Evolutionary conservation across 2,113 vertebrate genomes (phyloP), one percentile per base, ranked within the genome.

Genomic region (Chunga burmeisteri): DNA sequence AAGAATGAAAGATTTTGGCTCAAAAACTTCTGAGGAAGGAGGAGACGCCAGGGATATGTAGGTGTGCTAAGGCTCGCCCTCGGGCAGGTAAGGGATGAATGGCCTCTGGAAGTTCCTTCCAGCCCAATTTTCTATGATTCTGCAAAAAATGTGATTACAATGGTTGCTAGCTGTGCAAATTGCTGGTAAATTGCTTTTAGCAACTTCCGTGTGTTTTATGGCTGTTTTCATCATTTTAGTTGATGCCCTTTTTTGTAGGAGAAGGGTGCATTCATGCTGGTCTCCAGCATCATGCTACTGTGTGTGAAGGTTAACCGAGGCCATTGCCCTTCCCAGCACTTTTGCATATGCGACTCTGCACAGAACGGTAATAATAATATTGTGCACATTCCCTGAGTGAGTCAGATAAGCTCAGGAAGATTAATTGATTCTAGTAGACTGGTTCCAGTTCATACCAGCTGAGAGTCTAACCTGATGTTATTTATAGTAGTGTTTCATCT

Each of bases 371-470:
- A 10, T 47, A 15, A 52, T 72, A 66, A n/a, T 62, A 36, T 34
- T 47, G n/a, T 46, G 26, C 42, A 8, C 3, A 0, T 70, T 92
- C 50, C 61, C 71, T 42, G 22, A 53, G 36, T 53, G 25, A 85
- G 23, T 93, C 66, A 80, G 30, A 58, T 75, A 79, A 87, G 30
- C 40, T 50, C 42, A 61, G 73, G 36, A 91, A 66, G 56, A 66
- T 53, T 44, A 89, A 94, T 86, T 85, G 49, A 55, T 94, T 94
- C 85, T 58, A 85, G 42, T 73, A 85, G 81, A 40, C 34, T 86
- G 36, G 17, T 42, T 86, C 14, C 23, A 32, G 55, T 32, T 93
- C 4, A 0, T 27, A 55, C 62, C 84, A 94, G 81, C 53, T 55
- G 36, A 36, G 25, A 46, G 38, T 66, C 79, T 46, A 85, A 77